Evolutionary conservation across 2,797 vertebrate species (phyloP), one percentile per base, ranked within the genome.

Genomic region (Phataginus tetradactyla): DNA sequence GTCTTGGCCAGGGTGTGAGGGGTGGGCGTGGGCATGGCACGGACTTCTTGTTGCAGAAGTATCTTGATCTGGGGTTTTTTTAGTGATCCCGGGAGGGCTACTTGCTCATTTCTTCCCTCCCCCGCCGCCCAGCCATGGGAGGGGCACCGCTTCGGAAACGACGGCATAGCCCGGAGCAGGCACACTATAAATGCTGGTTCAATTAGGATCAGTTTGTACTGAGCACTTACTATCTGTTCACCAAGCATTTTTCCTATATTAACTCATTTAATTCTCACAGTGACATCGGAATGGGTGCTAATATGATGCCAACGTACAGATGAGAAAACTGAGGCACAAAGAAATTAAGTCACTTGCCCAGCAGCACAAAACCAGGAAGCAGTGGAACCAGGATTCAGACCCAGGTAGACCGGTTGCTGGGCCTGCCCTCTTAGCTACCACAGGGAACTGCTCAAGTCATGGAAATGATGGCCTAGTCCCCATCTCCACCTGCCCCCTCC

Each of bases 131-230:
- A 78, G 34, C 61, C 15, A 14, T 0, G 7, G 75, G 8, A 80
- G 61, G 42, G 55, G 37, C 6, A 1, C 0, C 5, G 63, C 23
- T 84, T 32, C 12, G 74, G 79, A 77, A 39, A 42, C 0, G n/a
- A 18, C 7, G 17, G 27, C 4, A 4, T 1, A 27, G n/a, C 32
- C 53, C 1, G 0, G 0, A 18, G 51, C 34, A 29, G 55, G 57
- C 81, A 59, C 45, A 15, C 29, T 4, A 3, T 9, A 29, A 64
- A 57, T 1, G 15, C 49, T 1, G 13, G 10, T 15, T 27, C 39
- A 2, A 20, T 5, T 8, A 42, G 63, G 29, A 15, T 51, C 20
- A 1, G 0, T 7, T 18, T 57, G 51, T 53, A 9, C 0, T 8
- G 55, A 27, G 80, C 80, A 7, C 85, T 29, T 27, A 29, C 8